phyloP scores from a whole-genome alignment of 2,797 vertebrate species.

The Acrossocheilus fasciatus region DNA sequence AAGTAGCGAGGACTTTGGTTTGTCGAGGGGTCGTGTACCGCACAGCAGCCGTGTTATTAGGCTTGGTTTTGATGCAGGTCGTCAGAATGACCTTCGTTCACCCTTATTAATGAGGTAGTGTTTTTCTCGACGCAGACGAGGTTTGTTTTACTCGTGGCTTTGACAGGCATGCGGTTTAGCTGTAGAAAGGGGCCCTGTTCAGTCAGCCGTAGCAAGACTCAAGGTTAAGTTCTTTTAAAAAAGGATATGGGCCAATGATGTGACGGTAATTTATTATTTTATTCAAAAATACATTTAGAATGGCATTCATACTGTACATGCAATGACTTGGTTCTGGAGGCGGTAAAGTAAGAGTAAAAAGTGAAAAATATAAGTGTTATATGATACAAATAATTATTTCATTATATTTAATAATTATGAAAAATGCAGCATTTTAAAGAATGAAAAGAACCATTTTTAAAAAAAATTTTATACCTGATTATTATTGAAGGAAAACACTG shows the following conservation, averaged over 20 bases:
- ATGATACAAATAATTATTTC: no score
- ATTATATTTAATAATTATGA: neutral
- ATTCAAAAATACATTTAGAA: neutral
- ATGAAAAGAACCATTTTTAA: no score
- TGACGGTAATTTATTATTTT: neutral
- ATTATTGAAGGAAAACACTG: neutral
- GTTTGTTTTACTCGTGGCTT: neutral
- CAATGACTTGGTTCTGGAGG: neutral
- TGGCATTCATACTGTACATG: neutral
- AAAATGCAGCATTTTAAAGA: no score
- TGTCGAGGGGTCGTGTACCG: neutral
- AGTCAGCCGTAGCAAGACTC: neutral
- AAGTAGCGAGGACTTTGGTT: constrained; percentile 26
- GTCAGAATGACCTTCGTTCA: constrained; percentile 29
- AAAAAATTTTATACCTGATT: no score
- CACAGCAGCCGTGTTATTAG: constrained; percentile 1
- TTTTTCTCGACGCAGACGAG: neutral
- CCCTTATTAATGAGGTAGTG: constrained; percentile 13
- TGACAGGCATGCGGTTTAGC: constrained; percentile 8
- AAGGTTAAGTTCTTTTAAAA: constrained; percentile 18
- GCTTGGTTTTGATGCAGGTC: neutral
- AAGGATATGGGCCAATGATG: neutral
- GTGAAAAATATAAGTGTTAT: neutral
- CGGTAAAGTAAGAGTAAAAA: neutral
- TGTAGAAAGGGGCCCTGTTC: neutral